Percentiles rank a stretch among this genome's conserved stretches.
Conservation (phyloP, 2,113 vertebrate genomes). For the Mus musculus region DNA sequence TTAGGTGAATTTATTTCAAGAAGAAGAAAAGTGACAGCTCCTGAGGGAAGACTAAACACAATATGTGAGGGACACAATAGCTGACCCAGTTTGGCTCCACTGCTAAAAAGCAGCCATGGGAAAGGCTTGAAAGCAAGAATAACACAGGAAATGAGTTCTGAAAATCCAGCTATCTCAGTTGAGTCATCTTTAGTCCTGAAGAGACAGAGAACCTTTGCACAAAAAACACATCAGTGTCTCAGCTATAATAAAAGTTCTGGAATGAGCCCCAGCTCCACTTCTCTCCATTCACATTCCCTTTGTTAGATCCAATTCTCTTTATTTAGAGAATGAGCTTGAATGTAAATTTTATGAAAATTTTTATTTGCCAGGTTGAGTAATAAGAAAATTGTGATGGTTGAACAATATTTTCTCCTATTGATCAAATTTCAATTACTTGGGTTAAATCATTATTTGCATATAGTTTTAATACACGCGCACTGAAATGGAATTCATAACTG, state of each 20-base stretch:
- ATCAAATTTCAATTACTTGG: conserved; percentile 57
- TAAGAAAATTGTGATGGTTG: not conserved
- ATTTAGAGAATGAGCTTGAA: not conserved
- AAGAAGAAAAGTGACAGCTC: conserved; percentile 63
- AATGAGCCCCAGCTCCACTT: conserved; percentile 3
- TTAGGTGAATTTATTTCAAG: conserved; percentile 74
- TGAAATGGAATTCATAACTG: conserved; percentile 37
- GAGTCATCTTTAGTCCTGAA: not conserved
- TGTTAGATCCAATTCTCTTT: conserved; percentile 11
- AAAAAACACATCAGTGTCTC: conserved; percentile 27
- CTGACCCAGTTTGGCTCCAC: conserved; percentile 66
- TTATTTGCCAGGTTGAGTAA: conserved; percentile 21
- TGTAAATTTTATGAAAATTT: conserved; percentile 60
- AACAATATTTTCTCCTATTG: conserved; percentile 45
- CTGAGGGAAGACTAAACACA: conserved; percentile 64
- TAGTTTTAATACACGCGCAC: not conserved
- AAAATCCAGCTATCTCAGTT: conserved; percentile 12
- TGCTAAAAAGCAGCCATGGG: conserved; percentile 50
- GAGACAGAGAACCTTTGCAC: conserved; percentile 8
- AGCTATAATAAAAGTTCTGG: not conserved
- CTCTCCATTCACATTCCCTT: not conserved
- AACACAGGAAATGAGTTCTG: conserved; percentile 69
- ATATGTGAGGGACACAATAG: conserved; percentile 64
- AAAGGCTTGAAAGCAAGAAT: conserved; percentile 66
- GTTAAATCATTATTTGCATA: conserved; percentile 42